These are phyloP conservation scores for Gallirallus australis DNA, from an alignment of 2,797 vertebrate species.

Conservation along the genomic window DNA sequence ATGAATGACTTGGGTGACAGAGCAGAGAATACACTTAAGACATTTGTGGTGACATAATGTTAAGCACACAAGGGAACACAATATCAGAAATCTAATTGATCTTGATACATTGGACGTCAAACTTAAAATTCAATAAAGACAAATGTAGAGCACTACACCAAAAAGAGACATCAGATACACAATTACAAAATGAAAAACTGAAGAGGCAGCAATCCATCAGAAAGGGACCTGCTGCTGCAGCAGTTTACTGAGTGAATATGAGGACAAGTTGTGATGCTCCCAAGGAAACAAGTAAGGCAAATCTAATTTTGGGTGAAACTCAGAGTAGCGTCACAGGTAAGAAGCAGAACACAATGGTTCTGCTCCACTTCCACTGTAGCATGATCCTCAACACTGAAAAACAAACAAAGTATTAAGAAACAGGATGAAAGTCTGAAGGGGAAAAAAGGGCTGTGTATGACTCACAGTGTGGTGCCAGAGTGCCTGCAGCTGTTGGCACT, in stretches of 20 bases:
- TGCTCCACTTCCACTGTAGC: background rate
- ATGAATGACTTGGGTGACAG: background rate
- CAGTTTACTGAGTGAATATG: background rate
- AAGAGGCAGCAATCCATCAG: background rate
- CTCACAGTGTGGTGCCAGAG: background rate
- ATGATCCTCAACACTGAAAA: fast-evolving
- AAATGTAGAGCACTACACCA: background rate
- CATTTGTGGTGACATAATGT: background rate
- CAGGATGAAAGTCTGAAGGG: background rate
- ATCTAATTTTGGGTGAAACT: background rate
- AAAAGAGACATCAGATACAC: background rate
- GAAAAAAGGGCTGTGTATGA: background rate
- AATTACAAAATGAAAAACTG: background rate
- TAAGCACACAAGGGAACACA: background rate
- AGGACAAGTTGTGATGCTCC: background rate
- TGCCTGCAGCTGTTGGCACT: background rate
- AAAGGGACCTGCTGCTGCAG: background rate
- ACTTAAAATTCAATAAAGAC: background rate
- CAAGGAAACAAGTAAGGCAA: background rate
- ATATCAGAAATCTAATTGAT: slow-evolving; percentile 2
- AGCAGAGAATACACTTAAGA: background rate
- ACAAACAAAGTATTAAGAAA: background rate
- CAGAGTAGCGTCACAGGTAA: background rate
- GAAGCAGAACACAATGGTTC: background rate
- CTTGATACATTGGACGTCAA: background rate